Conservation (phyloP, 2,797 vertebrate genomes). For the Melanogrammus aeglefinus region DNA sequence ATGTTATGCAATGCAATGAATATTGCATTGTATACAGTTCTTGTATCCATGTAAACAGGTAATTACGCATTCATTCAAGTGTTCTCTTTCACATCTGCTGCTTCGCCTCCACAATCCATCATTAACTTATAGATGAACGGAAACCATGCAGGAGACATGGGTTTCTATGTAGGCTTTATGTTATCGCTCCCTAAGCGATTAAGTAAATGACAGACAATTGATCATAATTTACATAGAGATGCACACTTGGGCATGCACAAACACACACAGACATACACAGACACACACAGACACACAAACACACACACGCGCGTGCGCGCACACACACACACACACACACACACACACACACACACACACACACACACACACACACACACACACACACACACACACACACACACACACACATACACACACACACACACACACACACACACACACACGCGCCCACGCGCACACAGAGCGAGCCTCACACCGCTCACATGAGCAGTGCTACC, state of each 20-base stretch:
- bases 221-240: background rate
- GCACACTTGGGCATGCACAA: no score
- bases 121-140: background rate
- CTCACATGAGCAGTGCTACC: conserved; percentile 1
- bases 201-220: background rate
- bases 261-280: background rate
- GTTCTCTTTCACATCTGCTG: background rate
- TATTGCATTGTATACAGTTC: background rate
- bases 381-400: conserved; percentile 1
- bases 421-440: no score
- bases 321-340: background rate
- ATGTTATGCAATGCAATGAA: background rate
- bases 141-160: background rate
- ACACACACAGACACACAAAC: no score
- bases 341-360: no score
- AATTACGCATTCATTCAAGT: background rate
- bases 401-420: background rate
- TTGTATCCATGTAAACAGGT: background rate
- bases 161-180: background rate
- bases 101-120: background rate
- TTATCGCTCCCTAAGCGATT: background rate
- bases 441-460: background rate
- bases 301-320: no score
- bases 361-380: no score
- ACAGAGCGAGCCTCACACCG: no score